Evolutionary conservation across 2,113 vertebrate genomes (phyloP), one percentile per base, ranked within the genome.

Genomic region (Progne subis): DNA sequence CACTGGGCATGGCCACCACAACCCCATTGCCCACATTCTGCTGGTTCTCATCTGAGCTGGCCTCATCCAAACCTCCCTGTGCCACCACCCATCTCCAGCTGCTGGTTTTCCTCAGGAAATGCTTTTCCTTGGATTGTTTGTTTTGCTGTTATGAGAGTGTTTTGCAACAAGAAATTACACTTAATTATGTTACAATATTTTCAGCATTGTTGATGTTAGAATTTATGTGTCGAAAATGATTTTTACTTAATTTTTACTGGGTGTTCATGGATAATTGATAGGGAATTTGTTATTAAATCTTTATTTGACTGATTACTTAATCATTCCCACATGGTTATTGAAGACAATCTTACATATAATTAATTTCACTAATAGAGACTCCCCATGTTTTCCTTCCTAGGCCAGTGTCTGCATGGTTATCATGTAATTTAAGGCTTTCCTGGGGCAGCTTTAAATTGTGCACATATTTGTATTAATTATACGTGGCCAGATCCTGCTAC

Each of bases 251-350:
- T 91, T 92, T 95, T 97, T 95, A 96, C 94, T 91, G 95, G 92
- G 77, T 95, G 90, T 95, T 95, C 88, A 85, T 97, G 75, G 95
- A 90, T 96, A 96, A 96, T 95, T 97, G 95, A 97, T 96, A 91
- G 92, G 90, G 94, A 94, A 94, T 94, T 96, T 97, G 90, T 97
- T 97, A 96, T 96, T 96, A 96, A 95, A 97, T 92, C 95, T 94
- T 96, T 97, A 96, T 97, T 96, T 96, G 84, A 97, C 80, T 94
- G 94, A 97, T 96, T 97, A 97, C 95, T 96, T 97, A 97, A 97
- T 97, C 90, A 95, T 96, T 96, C 92, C 96, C 95, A 96, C 91
- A 87, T 95, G 96, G 90, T 96, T 96, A 97, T 92, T 96, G 97
- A 94, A 97, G 96, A 97, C 92, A 96, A 97, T 96, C 93, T 94